Evolutionary conservation across 2,113 vertebrate species (phyloP).

Genomic region (Genyomyrus donnyi): DNA sequence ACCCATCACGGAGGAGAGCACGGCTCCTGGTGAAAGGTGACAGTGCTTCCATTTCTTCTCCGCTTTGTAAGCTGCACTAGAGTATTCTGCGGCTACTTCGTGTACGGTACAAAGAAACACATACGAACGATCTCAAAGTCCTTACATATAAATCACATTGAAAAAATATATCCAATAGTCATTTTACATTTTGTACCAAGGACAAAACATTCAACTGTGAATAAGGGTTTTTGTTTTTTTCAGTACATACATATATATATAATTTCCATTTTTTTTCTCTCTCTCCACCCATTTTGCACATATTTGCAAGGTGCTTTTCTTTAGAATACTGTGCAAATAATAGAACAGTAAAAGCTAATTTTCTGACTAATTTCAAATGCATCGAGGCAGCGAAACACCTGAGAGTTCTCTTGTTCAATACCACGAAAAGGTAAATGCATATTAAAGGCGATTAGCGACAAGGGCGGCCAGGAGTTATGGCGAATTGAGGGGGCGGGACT

Average conservation of each 20-base stretch:
- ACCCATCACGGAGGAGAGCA: neutral
- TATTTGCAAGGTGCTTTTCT: constrained; percentile 27
- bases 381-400: neutral
- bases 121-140: constrained; percentile 36
- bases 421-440: neutral
- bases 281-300: constrained; percentile 16
- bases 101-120: constrained; percentile 43
- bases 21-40: neutral
- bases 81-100: constrained; percentile 31
- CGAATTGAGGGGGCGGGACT: neutral
- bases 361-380: neutral
- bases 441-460: neutral
- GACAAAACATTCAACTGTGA: constrained; percentile 50
- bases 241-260: constrained; percentile 28
- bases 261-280: constrained; percentile 24
- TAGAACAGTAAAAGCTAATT: constrained; percentile 29
- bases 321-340: constrained; percentile 44
- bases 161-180: constrained; percentile 44
- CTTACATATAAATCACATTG: constrained; percentile 41
- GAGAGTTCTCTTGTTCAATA: neutral
- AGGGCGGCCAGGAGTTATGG: neutral
- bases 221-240: constrained; percentile 27
- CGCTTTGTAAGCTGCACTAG: constrained; percentile 22
- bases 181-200: constrained; percentile 43
- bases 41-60: neutral